Conservation (phyloP, 2,888 invertebrate species). For the Melipona beecheii region DNA sequence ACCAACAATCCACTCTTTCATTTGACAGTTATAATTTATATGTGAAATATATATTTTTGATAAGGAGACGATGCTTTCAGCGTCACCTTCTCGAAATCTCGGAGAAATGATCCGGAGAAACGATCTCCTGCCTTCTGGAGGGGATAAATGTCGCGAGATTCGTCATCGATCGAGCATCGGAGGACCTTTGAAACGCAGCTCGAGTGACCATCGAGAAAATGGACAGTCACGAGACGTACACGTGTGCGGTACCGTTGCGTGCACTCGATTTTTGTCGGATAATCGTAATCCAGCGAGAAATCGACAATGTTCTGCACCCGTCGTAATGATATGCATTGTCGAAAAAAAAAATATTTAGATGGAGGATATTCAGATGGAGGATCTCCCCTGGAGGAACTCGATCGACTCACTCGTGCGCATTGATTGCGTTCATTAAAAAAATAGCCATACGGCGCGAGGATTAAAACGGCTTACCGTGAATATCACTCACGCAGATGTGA, state of each 20-base stretch:
- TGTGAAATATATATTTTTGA: neutral
- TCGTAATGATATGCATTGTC: neutral
- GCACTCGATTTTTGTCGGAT: slow-evolving; percentile 13
- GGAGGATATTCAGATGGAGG: neutral
- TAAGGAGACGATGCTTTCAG: slow-evolving; percentile 7
- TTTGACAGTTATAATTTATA: neutral
- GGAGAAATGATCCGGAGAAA: neutral
- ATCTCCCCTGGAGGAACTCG: neutral
- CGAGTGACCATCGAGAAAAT: slow-evolving; percentile 1
- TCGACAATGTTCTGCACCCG: neutral
- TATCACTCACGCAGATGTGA: slow-evolving; percentile 93
- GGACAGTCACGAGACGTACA: neutral
- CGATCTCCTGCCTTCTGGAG: neutral
- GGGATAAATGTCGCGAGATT: slow-evolving; percentile 32
- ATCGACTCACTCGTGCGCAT: neutral
- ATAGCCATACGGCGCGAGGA: neutral
- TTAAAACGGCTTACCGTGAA: slow-evolving; percentile 88
- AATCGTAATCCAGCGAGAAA: neutral
- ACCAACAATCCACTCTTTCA: neutral
- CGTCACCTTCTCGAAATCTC: neutral
- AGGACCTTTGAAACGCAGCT: slow-evolving; percentile 7
- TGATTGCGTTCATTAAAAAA: slow-evolving; percentile 5
- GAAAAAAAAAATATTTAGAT: neutral
- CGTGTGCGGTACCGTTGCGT: slow-evolving; percentile 30
- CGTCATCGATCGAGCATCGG: slow-evolving; percentile 9